phyloP scores from a whole-genome alignment of 1,140 invertebrate genomes.

The Philotrypesis tridentata region DNA sequence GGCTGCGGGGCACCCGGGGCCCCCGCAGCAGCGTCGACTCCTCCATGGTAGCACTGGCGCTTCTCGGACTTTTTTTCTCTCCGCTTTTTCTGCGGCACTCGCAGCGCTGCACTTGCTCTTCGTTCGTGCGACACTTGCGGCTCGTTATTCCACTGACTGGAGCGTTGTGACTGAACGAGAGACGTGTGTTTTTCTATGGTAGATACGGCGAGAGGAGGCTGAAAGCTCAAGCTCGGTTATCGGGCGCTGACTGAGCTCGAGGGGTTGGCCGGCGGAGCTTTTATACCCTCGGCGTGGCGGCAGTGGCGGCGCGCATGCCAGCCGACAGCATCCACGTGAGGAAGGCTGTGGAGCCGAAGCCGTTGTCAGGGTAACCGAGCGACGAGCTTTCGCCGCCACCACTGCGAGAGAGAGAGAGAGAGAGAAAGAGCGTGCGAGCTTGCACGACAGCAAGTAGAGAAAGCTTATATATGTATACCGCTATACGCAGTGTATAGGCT shows the following conservation, averaged over 20 bases:
- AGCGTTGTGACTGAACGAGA: not conserved
- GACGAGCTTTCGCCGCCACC: not conserved
- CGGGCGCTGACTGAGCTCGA: slow-evolving; percentile 45
- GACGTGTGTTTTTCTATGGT: too few relatives aligned
- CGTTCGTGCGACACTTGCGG: too few relatives aligned
- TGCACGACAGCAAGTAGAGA: not conserved
- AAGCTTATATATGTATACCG: too few relatives aligned
- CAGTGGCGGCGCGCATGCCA: slow-evolving; percentile 52
- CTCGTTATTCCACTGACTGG: too few relatives aligned
- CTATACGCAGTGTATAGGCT: too few relatives aligned
- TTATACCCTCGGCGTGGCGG: slow-evolving; percentile 51
- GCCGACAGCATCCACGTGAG: slow-evolving; percentile 50
- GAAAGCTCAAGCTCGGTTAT: not conserved
- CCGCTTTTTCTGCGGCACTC: too few relatives aligned
- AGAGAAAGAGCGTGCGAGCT: not conserved
- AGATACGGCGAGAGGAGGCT: not conserved
- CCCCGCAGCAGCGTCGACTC: not conserved
- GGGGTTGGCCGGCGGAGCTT: slow-evolving; percentile 39
- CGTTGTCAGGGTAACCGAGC: not conserved
- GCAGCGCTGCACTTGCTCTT: too few relatives aligned
- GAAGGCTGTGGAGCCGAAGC: slow-evolving; percentile 6
- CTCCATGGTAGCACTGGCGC: not conserved
- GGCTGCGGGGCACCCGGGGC: not conserved
- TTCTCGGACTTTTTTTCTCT: too few relatives aligned
- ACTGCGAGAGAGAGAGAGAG: too few relatives aligned